Evolutionary conservation across 2,113 vertebrate genomes (phyloP).

Genomic region (Paramisgurnus dabryanus): DNA sequence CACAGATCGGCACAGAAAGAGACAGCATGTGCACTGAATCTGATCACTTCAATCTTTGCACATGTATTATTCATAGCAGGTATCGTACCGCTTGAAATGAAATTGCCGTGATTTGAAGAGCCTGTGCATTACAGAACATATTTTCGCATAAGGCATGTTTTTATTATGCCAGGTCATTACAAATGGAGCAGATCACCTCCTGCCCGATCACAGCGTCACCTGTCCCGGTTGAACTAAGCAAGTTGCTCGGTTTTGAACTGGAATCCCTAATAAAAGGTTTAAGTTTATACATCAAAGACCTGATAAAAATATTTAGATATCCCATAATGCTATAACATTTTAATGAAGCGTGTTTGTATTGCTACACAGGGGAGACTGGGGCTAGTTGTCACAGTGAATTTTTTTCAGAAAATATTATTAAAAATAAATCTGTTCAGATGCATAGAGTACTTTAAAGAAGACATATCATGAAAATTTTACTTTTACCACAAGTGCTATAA

Average conservation of each 20-base stretch:
- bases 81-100: conserved; percentile 22
- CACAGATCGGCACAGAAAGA: conserved; percentile 30
- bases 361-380: too few relatives aligned
- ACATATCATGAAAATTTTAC: too few relatives aligned
- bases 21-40: conserved; percentile 10
- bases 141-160: conserved; percentile 19
- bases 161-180: neutral
- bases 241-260: neutral
- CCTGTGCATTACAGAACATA: conserved; percentile 12
- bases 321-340: too few relatives aligned
- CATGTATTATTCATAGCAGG: conserved; percentile 48
- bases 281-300: neutral
- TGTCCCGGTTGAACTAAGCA: neutral
- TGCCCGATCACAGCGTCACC: neutral
- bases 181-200: neutral
- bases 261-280: neutral
- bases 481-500: too few relatives aligned
- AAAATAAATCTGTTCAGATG: too few relatives aligned
- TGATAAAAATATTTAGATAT: neutral
- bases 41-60: conserved; percentile 27
- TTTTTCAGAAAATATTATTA: too few relatives aligned
- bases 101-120: conserved; percentile 17
- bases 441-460: too few relatives aligned
- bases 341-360: too few relatives aligned
- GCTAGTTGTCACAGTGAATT: too few relatives aligned